Evolutionary conservation across 2,888 invertebrate species (phyloP).

Genomic region (Drosophila meridionalis): DNA sequence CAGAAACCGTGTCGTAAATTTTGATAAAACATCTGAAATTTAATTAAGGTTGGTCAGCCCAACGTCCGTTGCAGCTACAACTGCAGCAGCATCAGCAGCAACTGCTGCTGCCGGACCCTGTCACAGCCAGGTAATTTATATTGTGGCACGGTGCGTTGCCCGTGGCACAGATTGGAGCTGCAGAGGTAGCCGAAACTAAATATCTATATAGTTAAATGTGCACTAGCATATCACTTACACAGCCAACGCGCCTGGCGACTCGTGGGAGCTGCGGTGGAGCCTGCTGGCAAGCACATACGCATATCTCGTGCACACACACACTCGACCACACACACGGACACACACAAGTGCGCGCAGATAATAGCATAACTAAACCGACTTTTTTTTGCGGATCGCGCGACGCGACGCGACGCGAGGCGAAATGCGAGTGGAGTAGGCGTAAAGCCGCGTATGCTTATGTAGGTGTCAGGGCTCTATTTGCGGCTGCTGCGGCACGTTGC

Average conservation of each 20-base stretch:
- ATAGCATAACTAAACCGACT: slow-evolving; percentile 70
- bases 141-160: slow-evolving; percentile 33
- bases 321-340: not conserved
- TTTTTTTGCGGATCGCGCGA: slow-evolving; percentile 58
- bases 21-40: slow-evolving; percentile 70
- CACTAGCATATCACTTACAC: slow-evolving; percentile 69
- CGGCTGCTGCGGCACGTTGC: slow-evolving; percentile 57
- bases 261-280: slow-evolving; percentile 29
- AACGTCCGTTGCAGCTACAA: slow-evolving; percentile 17
- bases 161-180: slow-evolving; percentile 33
- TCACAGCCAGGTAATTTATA: slow-evolving; percentile 55
- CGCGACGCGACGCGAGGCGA: slow-evolving; percentile 24
- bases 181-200: slow-evolving; percentile 36
- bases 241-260: slow-evolving; percentile 33
- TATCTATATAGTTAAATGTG: slow-evolving; percentile 43
- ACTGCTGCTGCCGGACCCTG: slow-evolving; percentile 18
- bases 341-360: slow-evolving; percentile 42
- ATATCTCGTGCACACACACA: slow-evolving; percentile 7
- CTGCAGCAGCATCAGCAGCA: not conserved
- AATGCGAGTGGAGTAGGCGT: slow-evolving; percentile 27
- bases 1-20: slow-evolving; percentile 59
- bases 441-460: slow-evolving; percentile 26
- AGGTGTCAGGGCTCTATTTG: slow-evolving; percentile 67
- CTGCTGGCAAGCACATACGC: slow-evolving; percentile 14
- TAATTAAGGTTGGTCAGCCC: slow-evolving; percentile 62